Conservation (phyloP, 1,140 invertebrate species). For the Nymphalis io region DNA sequence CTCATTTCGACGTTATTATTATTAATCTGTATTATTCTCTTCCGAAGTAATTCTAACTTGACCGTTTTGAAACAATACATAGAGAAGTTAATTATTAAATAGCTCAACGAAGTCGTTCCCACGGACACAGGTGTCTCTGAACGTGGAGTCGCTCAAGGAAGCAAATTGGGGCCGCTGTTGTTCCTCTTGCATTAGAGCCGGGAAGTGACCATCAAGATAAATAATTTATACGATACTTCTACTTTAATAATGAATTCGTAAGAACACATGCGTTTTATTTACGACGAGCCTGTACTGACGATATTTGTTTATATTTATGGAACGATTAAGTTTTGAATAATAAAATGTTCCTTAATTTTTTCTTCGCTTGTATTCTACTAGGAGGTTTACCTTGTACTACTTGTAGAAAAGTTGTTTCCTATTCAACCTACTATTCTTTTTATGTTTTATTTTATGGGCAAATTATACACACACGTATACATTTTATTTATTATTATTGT, state of each 20-base stretch:
- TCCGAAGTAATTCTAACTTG: background rate
- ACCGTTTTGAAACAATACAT: background rate
- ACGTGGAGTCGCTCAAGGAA: constrained; percentile 49
- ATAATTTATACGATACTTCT: constrained; percentile 46
- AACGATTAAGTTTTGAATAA: too few relatives aligned
- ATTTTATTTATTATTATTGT: too few relatives aligned
- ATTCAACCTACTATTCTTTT: too few relatives aligned
- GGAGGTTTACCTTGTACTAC: too few relatives aligned
- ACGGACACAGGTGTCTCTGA: constrained; percentile 56
- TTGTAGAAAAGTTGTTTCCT: too few relatives aligned
- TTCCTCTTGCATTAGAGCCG: constrained; percentile 35
- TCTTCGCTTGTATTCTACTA: too few relatives aligned
- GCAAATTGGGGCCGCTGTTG: constrained; percentile 44
- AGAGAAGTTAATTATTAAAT: constrained; percentile 2
- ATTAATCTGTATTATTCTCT: background rate
- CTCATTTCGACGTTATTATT: too few relatives aligned
- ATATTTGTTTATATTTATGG: too few relatives aligned
- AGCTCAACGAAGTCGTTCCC: constrained; percentile 43
- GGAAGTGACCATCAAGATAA: constrained; percentile 52
- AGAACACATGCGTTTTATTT: constrained; percentile 32
- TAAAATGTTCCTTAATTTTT: too few relatives aligned
- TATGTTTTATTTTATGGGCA: too few relatives aligned
- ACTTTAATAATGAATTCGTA: constrained; percentile 40
- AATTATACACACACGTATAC: too few relatives aligned
- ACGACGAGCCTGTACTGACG: background rate